Conservation (phyloP, 2,113 vertebrate genomes). For the Passer domesticus region DNA sequence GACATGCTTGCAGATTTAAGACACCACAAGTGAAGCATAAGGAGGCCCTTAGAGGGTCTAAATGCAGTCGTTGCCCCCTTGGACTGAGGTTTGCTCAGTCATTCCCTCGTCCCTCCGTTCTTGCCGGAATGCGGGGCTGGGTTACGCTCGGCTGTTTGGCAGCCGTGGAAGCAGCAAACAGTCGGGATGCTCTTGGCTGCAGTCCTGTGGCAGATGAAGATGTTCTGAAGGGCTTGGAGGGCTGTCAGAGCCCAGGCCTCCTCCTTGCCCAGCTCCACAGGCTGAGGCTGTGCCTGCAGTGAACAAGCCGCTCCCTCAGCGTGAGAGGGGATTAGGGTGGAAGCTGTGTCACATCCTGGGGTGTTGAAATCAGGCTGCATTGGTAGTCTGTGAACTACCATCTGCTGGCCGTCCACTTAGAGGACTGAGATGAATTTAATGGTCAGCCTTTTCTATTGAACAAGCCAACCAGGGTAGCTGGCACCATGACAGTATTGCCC, state of each 20-base stretch:
- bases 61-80: neutral
- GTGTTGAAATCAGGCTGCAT: neutral
- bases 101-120: fast-evolving
- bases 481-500: neutral
- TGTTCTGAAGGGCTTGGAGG: neutral
- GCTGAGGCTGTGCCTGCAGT: neutral
- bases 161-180: neutral
- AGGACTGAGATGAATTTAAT: neutral
- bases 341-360: neutral
- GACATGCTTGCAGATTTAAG: neutral
- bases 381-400: neutral
- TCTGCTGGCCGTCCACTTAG: neutral
- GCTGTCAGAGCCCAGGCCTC: neutral
- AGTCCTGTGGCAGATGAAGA: neutral
- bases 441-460: neutral
- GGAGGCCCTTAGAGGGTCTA: neutral
- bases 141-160: neutral
- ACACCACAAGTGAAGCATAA: fast-evolving
- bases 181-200: neutral
- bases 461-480: neutral
- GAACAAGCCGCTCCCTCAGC: neutral
- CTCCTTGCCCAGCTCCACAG: neutral
- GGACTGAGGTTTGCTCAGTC: neutral
- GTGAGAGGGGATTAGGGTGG: neutral
- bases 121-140: fast-evolving